Evolutionary conservation across 1,140 invertebrate species (phyloP).

Genomic region (Bombus difficillimus): DNA sequence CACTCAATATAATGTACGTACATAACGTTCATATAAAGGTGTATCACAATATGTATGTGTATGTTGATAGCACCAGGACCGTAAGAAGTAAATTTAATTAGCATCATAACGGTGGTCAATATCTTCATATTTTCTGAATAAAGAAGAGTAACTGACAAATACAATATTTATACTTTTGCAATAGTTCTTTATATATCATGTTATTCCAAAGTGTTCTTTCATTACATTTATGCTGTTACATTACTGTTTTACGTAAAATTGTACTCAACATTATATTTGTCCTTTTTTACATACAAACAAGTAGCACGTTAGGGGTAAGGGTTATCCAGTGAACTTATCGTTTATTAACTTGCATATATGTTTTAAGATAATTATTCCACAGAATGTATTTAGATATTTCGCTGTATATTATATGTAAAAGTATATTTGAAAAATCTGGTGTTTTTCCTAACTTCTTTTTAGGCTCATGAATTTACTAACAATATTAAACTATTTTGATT

Average conservation of each 20-base stretch:
- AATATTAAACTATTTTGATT: background rate
- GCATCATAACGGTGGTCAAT: background rate
- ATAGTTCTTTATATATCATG: background rate
- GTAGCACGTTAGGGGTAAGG: too few relatives aligned
- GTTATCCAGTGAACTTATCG: background rate
- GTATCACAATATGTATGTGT: slow-evolving; percentile 6
- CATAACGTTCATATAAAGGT: background rate
- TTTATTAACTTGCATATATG: background rate
- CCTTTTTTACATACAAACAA: background rate
- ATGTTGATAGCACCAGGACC: slow-evolving; percentile 55
- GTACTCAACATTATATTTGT: background rate
- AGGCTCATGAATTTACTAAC: background rate
- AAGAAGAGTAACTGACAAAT: background rate
- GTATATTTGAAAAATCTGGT: background rate
- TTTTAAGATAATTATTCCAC: background rate
- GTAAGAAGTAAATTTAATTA: slow-evolving; percentile 53
- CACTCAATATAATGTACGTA: slow-evolving; percentile 45
- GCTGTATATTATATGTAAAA: too few relatives aligned
- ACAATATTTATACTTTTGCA: background rate
- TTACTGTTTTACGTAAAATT: background rate
- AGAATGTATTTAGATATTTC: background rate
- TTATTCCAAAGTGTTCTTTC: background rate
- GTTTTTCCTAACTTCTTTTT: background rate
- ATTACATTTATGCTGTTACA: background rate
- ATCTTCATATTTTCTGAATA: too few relatives aligned